phyloP scores from a whole-genome alignment of 92 coral and sea anemone genomes.

The Zoanthus sansibaricus region DNA sequence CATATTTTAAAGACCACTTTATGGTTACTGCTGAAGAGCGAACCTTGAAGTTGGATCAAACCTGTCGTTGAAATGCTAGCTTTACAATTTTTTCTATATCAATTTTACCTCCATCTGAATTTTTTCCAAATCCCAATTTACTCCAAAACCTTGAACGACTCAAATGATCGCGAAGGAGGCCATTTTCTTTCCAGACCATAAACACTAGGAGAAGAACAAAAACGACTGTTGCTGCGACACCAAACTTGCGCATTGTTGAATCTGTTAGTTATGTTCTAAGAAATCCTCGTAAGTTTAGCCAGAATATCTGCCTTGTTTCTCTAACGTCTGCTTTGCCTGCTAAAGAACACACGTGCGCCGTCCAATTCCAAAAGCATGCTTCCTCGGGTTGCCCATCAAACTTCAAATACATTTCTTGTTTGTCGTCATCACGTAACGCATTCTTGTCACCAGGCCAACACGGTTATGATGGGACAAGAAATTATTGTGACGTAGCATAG shows the following conservation, averaged over 20 bases:
- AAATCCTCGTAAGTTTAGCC: not conserved
- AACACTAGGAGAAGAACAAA: slow-evolving; percentile 16
- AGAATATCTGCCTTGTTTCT: not conserved
- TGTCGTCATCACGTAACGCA: not conserved
- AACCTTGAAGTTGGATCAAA: slow-evolving; percentile 5
- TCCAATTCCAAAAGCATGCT: not conserved
- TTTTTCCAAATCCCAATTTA: not conserved
- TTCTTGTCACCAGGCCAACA: not conserved
- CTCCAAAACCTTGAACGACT: slow-evolving; percentile 30
- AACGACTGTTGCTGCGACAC: slow-evolving; percentile 16
- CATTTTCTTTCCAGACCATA: slow-evolving; percentile 46
- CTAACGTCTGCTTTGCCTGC: not conserved
- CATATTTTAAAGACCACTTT: not conserved
- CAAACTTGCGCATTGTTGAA: slow-evolving; percentile 20
- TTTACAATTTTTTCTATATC: not conserved
- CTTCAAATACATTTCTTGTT: not conserved
- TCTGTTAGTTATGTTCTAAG: not conserved
- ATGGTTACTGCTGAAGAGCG: slow-evolving; percentile 15
- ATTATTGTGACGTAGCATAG: no score
- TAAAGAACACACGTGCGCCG: not conserved
- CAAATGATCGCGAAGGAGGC: not conserved
- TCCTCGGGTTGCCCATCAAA: not conserved
- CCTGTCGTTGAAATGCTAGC: not conserved
- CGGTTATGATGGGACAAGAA: not conserved
- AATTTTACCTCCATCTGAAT: not conserved